Conservation (phyloP, 2,113 vertebrate species). For the Gymnorhina tibicen region DNA sequence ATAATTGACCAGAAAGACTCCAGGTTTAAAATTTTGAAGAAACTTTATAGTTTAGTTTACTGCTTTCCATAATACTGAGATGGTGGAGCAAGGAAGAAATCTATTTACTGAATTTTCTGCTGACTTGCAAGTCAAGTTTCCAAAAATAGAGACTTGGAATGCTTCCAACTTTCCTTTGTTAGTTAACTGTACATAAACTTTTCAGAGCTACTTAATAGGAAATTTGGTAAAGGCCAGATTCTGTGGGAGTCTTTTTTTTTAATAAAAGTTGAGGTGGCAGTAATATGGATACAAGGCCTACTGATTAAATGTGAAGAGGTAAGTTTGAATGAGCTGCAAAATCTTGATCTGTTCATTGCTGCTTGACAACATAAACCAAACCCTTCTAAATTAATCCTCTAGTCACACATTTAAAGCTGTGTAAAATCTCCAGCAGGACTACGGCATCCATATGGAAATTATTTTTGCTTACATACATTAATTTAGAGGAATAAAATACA, state of each 20-base stretch:
- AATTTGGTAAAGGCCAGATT: not conserved
- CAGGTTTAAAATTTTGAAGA: not conserved
- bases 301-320: not conserved
- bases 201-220: not conserved
- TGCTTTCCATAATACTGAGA: not conserved
- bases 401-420: not conserved
- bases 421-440: not conserved
- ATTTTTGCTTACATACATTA: not conserved
- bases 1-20: not conserved
- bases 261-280: not conserved
- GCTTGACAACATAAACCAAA: not conserved
- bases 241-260: not conserved
- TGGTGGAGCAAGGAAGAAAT: not conserved
- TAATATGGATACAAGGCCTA: not conserved
- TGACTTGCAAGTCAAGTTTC: not conserved
- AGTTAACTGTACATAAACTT: not conserved
- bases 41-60: not conserved
- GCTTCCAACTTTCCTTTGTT: not conserved
- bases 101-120: conserved; percentile 2
- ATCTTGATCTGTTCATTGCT: not conserved
- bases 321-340: not conserved
- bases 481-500: not conserved
- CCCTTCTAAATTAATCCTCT: not conserved
- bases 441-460: rapidly evolving
- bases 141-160: not conserved